Evolutionary conservation across 2,888 invertebrate genomes (phyloP), one percentile per base, ranked within the genome.

Genomic region (Scaptomyza caliginosa): DNA sequence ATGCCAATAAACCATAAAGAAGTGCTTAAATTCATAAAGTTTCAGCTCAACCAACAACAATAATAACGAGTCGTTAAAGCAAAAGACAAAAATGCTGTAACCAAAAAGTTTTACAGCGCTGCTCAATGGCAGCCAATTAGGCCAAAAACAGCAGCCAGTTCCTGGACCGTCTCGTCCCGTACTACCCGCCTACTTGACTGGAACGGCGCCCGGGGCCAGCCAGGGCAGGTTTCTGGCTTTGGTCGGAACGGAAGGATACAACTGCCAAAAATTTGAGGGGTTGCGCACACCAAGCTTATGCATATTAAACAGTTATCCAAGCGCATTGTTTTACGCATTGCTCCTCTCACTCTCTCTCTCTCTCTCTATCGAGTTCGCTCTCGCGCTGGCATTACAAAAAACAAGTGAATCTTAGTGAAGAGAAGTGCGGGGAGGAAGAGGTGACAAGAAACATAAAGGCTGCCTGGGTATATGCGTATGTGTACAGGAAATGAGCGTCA

Each of bases 221-320:
- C 42, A 21, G 73, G 57, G 40, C 67, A 66, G 51, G 48, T 48
- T 66, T 56, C 66, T 4, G n/a, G 48, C 48, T 34, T 50, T 32
- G 56, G 50, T 45, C 43, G 46, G 30, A 56, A 36, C 63, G 63
- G 70, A 72, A 58, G 70, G 54, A 74, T 63, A 74, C 45, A 58
- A 45, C 63, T 46, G 48, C 51, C 54, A 39, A 74, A 72, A 74
- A 51, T 64, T n/a, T 52, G 52, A 39, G 50, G 58, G 23, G 54
- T 38, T 39, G 23, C 8, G 57, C 42, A 65, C 56, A 64, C 65
- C 67, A 79, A 78, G 66, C 86, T 88, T 77, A 76, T 86, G 86
- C 84, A 84, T 84, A 88, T 88, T 88, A 84, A 81, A 81, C 86
- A 81, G 84, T 68, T 81, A 86, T 70, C 62, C 77, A 67, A 68